These are phyloP conservation scores for Garra rufa DNA, from an alignment of 2,113 vertebrate species.

Conservation along the genomic window DNA sequence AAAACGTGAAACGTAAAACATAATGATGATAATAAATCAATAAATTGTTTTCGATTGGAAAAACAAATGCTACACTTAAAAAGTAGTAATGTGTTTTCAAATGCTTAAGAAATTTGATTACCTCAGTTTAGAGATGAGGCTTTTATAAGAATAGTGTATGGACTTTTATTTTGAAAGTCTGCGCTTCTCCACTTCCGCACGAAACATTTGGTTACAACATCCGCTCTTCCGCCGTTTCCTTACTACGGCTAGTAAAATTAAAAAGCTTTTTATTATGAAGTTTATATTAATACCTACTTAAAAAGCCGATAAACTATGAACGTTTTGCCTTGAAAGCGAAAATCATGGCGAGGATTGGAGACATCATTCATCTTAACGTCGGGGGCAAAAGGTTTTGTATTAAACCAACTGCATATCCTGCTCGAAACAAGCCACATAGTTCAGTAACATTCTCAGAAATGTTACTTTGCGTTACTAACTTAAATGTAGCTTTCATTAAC, in stretches of 20 bases:
- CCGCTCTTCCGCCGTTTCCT: constrained; percentile 2
- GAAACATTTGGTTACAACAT: background rate
- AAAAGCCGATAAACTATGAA: background rate
- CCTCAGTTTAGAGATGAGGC: no score
- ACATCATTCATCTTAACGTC: constrained; percentile 83
- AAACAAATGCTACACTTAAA: no score
- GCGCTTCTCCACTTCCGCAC: background rate
- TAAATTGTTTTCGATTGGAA: no score
- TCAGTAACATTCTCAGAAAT: background rate
- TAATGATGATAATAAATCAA: no score
- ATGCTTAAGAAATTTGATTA: no score
- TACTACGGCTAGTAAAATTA: no score
- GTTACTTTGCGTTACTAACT: background rate
- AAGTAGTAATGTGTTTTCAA: no score
- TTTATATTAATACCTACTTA: background rate
- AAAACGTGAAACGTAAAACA: no score
- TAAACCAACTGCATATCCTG: background rate
- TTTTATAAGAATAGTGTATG: background rate
- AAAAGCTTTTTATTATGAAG: background rate
- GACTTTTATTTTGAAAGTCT: constrained; percentile 23
- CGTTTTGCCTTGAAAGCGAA: background rate
- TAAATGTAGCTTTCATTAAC: background rate
- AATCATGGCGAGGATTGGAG: constrained; percentile 69
- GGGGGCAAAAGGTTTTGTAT: constrained; percentile 78
- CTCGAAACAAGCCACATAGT: constrained; percentile 18